These are phyloP conservation scores for Acridotheres tristis DNA, from an alignment of 2,797 vertebrate species.

Conservation along the genomic window DNA sequence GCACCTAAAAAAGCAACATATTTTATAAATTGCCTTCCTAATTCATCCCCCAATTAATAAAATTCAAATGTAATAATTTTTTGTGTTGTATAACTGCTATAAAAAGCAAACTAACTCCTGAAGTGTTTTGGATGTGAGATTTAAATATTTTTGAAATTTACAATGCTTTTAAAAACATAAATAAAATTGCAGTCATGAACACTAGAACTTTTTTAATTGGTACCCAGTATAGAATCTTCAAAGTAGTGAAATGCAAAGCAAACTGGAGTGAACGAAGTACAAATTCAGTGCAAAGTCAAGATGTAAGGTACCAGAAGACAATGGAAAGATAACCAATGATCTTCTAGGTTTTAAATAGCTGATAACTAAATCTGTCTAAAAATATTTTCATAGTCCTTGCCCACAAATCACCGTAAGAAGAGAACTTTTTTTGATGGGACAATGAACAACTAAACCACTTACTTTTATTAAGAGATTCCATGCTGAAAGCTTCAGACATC, in stretches of 20 bases:
- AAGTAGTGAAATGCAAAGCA: constrained; percentile 13
- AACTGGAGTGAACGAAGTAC: not conserved
- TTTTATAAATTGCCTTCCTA: not conserved
- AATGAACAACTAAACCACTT: constrained; percentile 56
- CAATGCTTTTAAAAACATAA: not conserved
- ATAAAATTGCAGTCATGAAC: not conserved
- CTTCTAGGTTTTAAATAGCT: not conserved
- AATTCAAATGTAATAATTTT: not conserved
- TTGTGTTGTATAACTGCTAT: not conserved
- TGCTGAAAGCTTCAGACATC: constrained; percentile 88
- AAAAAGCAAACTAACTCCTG: not conserved
- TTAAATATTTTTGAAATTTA: not conserved
- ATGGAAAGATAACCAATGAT: not conserved
- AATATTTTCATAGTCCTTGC: not conserved
- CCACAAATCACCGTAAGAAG: not conserved
- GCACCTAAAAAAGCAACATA: constrained; percentile 77
- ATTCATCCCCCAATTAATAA: not conserved
- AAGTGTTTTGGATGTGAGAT: not conserved
- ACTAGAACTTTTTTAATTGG: not conserved
- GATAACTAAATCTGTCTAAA: not conserved
- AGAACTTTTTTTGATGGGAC: not conserved
- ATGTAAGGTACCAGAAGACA: not conserved
- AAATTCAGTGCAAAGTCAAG: not conserved
- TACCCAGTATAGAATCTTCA: not conserved
- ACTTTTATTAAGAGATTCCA: constrained; percentile 88